Conservation (phyloP, 2,888 invertebrate genomes). For the Cephus pygmeus region DNA sequence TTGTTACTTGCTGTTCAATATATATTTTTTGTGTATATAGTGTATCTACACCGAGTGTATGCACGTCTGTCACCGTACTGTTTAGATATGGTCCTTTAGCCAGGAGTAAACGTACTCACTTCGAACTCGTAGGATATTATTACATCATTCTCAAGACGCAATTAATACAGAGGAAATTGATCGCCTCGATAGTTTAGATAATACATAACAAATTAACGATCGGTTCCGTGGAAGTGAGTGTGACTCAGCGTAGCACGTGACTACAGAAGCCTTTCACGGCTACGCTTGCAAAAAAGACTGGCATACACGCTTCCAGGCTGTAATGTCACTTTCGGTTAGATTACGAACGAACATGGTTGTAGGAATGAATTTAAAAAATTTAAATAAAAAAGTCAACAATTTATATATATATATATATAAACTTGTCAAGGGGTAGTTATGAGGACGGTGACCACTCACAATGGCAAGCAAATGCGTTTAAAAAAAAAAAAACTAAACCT, state of each 20-base stretch:
- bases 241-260: neutral
- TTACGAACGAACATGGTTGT: neutral
- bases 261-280: neutral
- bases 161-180: neutral
- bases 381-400: too few species aligned
- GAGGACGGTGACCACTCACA: too few species aligned
- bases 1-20: neutral
- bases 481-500: too few species aligned
- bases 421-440: too few species aligned
- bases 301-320: neutral
- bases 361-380: too few species aligned
- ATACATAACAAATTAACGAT: neutral
- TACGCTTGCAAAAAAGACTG: neutral
- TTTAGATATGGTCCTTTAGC: neutral
- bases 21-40: neutral
- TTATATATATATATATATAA: too few species aligned
- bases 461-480: too few species aligned
- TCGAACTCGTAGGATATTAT: neutral
- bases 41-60: neutral
- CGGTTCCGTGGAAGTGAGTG: neutral
- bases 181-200: neutral
- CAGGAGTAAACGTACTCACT: neutral
- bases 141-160: neutral
- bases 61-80: neutral
- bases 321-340: neutral